A percentile compares a stretch with the other conserved stretches of the same genome.
Conservation (phyloP, 37 sponge, comb jelly and placozoan species). For the Diacarnus erythraeanus region DNA sequence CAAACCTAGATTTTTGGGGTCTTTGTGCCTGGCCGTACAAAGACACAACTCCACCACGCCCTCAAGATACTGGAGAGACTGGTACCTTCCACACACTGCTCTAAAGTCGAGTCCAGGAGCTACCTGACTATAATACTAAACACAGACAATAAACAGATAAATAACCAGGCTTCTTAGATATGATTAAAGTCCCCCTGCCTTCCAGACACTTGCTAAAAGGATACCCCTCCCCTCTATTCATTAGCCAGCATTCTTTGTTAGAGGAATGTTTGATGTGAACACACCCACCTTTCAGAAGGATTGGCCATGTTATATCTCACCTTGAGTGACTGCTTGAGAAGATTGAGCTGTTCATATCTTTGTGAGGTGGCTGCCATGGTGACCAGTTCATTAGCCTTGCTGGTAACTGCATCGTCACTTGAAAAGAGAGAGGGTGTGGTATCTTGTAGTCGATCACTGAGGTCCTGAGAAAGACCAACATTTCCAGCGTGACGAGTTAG, state of each 20-base stretch:
- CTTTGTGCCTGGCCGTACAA: conserved; percentile 68
- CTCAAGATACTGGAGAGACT: conserved; percentile 47
- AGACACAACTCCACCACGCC: conserved; percentile 89
- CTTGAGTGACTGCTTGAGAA: conserved; percentile 74
- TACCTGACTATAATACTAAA: conserved; percentile 71
- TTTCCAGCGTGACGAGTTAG: conserved; percentile 79
- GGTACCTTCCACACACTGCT: conserved; percentile 70
- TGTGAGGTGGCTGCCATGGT: conserved; percentile 44
- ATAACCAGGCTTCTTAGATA: neutral
- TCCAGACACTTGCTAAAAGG: too few species aligned
- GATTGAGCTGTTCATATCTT: conserved; percentile 23
- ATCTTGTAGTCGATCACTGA: conserved; percentile 70
- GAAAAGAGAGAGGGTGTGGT: conserved; percentile 61
- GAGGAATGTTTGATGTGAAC: too few species aligned
- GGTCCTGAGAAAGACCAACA: conserved; percentile 58
- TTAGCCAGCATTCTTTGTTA: too few species aligned
- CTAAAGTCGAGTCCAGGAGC: conserved; percentile 72
- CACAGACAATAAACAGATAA: neutral
- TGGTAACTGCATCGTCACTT: conserved; percentile 78
- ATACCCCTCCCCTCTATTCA: too few species aligned
- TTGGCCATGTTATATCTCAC: too few species aligned
- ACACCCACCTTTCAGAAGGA: too few species aligned
- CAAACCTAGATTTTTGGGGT: conserved; percentile 76
- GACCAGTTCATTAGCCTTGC: conserved; percentile 73
- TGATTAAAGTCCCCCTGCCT: neutral